Evolutionary conservation across 2,888 invertebrate genomes (phyloP), one percentile per base, ranked within the genome.

Genomic region (Athripsodes cinereus): DNA sequence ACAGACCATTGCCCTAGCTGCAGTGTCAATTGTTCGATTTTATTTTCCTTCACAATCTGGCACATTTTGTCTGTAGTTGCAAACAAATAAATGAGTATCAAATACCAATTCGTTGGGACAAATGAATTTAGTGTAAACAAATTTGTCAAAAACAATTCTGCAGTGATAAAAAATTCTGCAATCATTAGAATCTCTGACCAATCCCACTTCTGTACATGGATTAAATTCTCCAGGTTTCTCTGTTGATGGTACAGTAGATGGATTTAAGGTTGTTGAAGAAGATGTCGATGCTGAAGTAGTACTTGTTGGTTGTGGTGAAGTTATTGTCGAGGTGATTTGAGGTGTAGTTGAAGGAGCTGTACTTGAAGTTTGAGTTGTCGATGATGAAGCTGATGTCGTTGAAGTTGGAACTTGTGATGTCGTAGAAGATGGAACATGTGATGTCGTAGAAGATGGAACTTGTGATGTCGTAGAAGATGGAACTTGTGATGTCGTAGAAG

Each of bases 101-200:
- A 77, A 81, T 6, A 65, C 65, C 2, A 76, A 65, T 13, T 66
- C 67, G 0, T 11, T 48, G 0, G 72, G 68, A 22, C 80, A 80
- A 1, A 65, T 50, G 31, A 76, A 73, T 10, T 66, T 62, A 18
- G 65, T 60, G 1, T 70, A 58, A 0, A 62, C 54, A 1, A 70
- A 66, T 0, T 55, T 58, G 0, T 69, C 74, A 2, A 64, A 52
- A 5, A 40, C 2, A 26, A 67, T 63, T 19, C 70, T 60, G 55
- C 81, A 81, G 5, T 72, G 66, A 64, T 74, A 78, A 67, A 78
- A 81, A 0, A 69, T 67, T 0, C 67, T 57, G 57, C 79, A 80
- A 58, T 76, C 70, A 0, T 65, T 54, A 1, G 74, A 70, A 60
- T 78, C 72, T 1, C 77, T 66, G 0, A 72, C 67, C 50, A 73